Evolutionary conservation across 2,113 vertebrate genomes (phyloP), one percentile per base, ranked within the genome.

Genomic region (Rhinoderma darwinii): DNA sequence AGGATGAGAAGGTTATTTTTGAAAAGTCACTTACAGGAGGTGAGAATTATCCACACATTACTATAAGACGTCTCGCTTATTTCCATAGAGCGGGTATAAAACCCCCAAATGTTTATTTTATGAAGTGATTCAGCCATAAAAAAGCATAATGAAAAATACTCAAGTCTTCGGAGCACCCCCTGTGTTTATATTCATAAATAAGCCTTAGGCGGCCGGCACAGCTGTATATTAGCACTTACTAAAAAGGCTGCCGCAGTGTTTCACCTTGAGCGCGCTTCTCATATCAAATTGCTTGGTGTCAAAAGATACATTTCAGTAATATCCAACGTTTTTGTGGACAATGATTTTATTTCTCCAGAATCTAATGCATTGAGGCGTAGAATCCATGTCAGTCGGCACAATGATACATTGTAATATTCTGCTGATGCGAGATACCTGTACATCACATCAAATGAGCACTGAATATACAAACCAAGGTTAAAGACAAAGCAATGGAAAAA

Each of bases 261-360:
- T 85, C 73, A 85, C 84, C 73, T 85, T 85, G n/a, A 85, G 56
- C 18, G 41, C 72, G 20, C 35, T 44, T 66, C 83, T 77, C 41
- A 27, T 76, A 44, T 66, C 84, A 85, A 77, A 85, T 85, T 77
- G 56, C 73, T n/a, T 61, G 73, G 73, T 85, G 84, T 85, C 73
- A 77, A 77, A 85, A 77, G 84, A 77, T 85, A 77, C 84, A 85
- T 85, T 85, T 85, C 41, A 78, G 84, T 85, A 63, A 85, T 85
- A 77, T 66, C 75, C 83, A 35, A 41, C 41, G 30, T 77, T 85
- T 72, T 85, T 77, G 84, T 47, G 73, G 73, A 85, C 84, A 77
- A 85, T 77, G 54, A 75, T 77, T 85, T 85, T 54, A 85, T 85
- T 85, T 77, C 73, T 35, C n/a, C 27, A 32, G 72, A 41, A 63